Conservation (phyloP, 2,797 vertebrate species). For the Meda fulgida region DNA sequence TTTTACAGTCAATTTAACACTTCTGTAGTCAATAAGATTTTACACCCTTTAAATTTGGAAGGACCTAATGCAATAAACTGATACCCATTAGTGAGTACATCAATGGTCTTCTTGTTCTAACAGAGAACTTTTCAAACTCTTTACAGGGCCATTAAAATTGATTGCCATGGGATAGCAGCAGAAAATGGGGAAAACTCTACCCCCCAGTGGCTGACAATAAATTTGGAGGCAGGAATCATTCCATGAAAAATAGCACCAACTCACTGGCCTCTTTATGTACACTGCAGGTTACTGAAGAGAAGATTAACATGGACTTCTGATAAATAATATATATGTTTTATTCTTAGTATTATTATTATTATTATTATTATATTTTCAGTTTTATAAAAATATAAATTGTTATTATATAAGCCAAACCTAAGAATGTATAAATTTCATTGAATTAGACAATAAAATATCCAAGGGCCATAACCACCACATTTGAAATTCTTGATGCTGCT, state of each 20-base stretch:
- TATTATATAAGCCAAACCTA: neutral
- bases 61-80: neutral
- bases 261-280: neutral
- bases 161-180: neutral
- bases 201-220: neutral
- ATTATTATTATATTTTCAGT: neutral
- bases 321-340: neutral
- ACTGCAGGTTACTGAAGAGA: neutral
- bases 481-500: neutral
- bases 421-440: neutral
- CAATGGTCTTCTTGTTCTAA: neutral
- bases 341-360: neutral
- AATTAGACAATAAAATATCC: neutral
- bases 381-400: neutral
- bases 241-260: neutral
- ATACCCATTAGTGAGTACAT: neutral
- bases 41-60: neutral
- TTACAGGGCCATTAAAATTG: slow-evolving; percentile 5
- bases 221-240: neutral
- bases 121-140: slow-evolving; percentile 5
- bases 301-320: neutral
- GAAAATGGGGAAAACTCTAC: slow-evolving; percentile 14
- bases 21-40: neutral
- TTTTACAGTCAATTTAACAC: neutral
- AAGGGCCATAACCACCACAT: neutral